These are phyloP conservation scores for Eurystomus gularis DNA, from an alignment of 2,113 vertebrate genomes.

Conservation along the genomic window DNA sequence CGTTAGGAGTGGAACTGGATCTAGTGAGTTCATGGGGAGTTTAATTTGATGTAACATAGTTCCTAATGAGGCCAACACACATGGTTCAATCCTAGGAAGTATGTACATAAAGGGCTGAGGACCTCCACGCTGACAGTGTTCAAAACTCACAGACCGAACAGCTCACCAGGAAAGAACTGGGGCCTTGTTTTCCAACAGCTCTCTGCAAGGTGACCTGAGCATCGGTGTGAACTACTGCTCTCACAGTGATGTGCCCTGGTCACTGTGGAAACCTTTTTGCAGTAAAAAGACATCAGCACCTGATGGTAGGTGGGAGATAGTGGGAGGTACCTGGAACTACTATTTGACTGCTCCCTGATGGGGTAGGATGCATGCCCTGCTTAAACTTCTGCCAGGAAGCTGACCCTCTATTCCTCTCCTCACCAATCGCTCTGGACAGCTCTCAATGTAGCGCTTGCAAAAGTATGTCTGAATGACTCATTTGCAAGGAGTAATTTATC, in stretches of 20 bases:
- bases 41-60: not conserved
- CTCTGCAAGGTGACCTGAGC: not conserved
- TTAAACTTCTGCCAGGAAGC: not conserved
- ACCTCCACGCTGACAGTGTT: not conserved
- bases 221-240: not conserved
- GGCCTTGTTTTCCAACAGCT: not conserved
- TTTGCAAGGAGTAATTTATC: constrained; percentile 25
- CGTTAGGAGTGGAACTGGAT: not conserved
- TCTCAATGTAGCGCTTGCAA: not conserved
- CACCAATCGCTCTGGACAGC: not conserved
- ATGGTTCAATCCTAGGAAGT: not conserved
- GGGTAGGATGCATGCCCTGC: not conserved
- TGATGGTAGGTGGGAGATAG: not conserved
- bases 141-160: not conserved
- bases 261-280: not conserved
- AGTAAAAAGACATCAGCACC: not conserved
- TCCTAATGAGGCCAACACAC: not conserved
- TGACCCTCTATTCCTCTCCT: not conserved
- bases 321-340: not conserved
- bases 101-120: not conserved
- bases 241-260: not conserved
- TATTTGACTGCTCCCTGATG: not conserved
- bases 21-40: not conserved
- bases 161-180: not conserved
- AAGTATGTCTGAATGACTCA: not conserved